phyloP scores from a whole-genome alignment of 1,140 invertebrate genomes.

The Mamestra configurata region DNA sequence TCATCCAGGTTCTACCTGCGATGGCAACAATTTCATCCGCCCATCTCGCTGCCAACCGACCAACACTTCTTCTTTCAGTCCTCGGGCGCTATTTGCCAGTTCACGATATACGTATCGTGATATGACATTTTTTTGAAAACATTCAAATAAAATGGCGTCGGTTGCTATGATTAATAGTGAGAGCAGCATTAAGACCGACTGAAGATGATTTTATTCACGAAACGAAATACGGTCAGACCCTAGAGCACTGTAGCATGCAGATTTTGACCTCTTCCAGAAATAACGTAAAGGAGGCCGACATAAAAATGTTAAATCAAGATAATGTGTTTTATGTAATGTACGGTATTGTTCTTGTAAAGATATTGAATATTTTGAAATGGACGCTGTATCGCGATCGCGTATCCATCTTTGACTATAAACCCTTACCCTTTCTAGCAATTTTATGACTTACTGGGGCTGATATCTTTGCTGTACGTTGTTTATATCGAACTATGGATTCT shows the following conservation, averaged over 20 bases:
- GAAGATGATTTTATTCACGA: too few relatives aligned
- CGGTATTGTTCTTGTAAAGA: not conserved
- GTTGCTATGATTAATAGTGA: not conserved
- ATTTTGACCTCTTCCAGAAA: not conserved
- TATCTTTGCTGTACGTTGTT: not conserved
- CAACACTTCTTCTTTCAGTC: too few relatives aligned
- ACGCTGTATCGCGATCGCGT: not conserved
- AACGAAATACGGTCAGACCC: too few relatives aligned
- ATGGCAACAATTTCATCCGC: too few relatives aligned
- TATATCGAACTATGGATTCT: not conserved
- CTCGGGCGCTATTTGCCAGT: too few relatives aligned
- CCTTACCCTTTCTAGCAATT: constrained; percentile 22
- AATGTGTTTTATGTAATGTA: not conserved
- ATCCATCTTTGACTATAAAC: constrained; percentile 24
- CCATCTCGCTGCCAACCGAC: too few relatives aligned
- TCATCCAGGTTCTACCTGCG: too few relatives aligned
- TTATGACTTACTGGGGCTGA: constrained; percentile 2
- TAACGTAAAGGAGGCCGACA: not conserved
- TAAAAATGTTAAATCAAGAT: constrained; percentile 14
- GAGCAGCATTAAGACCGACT: too few relatives aligned
- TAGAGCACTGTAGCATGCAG: not conserved
- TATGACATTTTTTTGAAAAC: too few relatives aligned
- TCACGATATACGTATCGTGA: too few relatives aligned
- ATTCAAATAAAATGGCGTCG: too few relatives aligned
- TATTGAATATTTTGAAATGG: constrained; percentile 17